Evolutionary conservation across 2,888 invertebrate genomes (phyloP).

Genomic region (Andrena camellia): DNA sequence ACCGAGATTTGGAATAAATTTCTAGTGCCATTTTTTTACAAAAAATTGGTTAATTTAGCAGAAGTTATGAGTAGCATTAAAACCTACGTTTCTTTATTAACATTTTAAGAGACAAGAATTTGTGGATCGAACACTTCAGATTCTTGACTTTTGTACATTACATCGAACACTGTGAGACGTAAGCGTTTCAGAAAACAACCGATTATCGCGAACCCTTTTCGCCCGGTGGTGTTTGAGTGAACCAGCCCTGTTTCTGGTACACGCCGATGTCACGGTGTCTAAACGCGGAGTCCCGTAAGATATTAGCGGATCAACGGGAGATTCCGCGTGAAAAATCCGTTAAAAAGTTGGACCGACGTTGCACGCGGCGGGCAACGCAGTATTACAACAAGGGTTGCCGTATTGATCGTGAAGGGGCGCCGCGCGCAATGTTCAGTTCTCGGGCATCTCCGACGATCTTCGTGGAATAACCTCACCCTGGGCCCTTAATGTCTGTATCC

Average conservation of each 20-base stretch:
- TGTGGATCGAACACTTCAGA: too few relatives aligned
- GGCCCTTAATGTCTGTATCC: constrained; percentile 79
- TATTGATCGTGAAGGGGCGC: constrained; percentile 84
- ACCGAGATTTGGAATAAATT: too few relatives aligned
- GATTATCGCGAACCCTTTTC: constrained; percentile 1
- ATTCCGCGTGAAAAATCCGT: constrained; percentile 59
- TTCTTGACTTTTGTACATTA: too few relatives aligned
- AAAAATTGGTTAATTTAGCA: too few relatives aligned
- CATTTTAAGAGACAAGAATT: too few relatives aligned
- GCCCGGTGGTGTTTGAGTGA: background rate
- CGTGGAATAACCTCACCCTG: constrained; percentile 81
- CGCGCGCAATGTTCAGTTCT: constrained; percentile 80
- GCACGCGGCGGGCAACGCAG: constrained; percentile 76
- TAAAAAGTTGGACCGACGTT: constrained; percentile 73
- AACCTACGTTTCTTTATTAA: too few relatives aligned
- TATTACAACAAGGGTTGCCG: constrained; percentile 79
- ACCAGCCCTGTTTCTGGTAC: background rate
- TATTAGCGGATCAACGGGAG: constrained; percentile 34
- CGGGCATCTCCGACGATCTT: constrained; percentile 83
- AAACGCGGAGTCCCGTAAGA: background rate
- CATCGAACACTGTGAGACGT: too few relatives aligned
- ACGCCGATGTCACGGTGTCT: too few relatives aligned
- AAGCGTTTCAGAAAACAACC: background rate
- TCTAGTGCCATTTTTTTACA: too few relatives aligned
- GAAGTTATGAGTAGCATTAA: too few relatives aligned